phyloP scores from a whole-genome alignment of 2,888 invertebrate genomes.

The Heliconius sara region DNA sequence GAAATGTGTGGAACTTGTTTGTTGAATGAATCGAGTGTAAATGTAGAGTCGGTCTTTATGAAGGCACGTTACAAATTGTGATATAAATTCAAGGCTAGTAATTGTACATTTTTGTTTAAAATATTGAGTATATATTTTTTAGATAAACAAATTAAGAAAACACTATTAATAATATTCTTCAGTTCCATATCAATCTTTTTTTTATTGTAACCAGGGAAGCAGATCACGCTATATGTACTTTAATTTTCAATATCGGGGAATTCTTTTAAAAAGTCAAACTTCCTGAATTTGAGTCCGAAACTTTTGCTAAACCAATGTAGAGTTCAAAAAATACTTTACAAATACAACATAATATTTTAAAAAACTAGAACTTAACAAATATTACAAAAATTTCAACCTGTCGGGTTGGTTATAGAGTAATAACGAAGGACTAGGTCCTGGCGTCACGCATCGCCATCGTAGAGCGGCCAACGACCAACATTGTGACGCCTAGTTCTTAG shows the following conservation, averaged over 20 bases:
- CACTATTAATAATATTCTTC: no score
- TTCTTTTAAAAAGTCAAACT: background rate
- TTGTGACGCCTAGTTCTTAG: constrained; percentile 68
- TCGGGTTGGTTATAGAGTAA: constrained; percentile 28
- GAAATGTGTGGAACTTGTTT: constrained; percentile 16
- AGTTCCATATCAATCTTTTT: no score
- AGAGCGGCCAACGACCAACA: constrained; percentile 45
- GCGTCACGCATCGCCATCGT: constrained; percentile 51
- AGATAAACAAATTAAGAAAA: no score
- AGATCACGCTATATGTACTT: no score
- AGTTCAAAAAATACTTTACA: background rate
- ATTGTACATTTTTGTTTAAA: background rate
- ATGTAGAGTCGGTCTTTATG: background rate
- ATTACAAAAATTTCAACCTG: background rate
- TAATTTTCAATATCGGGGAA: no score
- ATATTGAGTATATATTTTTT: background rate
- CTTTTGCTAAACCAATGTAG: background rate
- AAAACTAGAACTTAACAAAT: background rate
- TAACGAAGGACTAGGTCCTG: constrained; percentile 56
- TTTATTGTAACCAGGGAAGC: no score
- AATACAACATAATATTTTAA: background rate
- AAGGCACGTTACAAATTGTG: background rate
- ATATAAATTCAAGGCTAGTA: background rate
- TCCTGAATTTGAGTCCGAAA: background rate
- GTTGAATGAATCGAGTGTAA: background rate